Percentiles rank a stretch among this genome's conserved stretches.
Conservation (phyloP, 2,113 vertebrate genomes). For the Macroglossus sobrinus region DNA sequence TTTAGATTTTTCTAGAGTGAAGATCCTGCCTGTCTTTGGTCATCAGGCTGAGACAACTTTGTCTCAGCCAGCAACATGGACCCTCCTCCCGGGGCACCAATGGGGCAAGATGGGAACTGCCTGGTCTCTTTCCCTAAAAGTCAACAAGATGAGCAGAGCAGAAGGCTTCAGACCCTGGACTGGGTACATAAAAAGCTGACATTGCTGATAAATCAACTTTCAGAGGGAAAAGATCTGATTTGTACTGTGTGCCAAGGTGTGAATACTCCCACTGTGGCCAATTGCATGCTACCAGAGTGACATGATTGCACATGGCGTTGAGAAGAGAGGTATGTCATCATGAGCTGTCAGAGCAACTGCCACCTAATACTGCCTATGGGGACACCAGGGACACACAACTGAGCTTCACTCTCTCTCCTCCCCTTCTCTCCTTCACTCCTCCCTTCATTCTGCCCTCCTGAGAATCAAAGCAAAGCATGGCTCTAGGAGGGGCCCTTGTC, state of each 20-base stretch:
- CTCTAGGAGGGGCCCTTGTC: background rate
- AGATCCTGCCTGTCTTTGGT: background rate
- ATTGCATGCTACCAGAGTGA: background rate
- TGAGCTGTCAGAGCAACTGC: background rate
- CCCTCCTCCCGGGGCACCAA: background rate
- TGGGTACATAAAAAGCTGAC: background rate
- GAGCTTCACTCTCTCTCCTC: background rate
- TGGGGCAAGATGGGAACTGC: background rate
- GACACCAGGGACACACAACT: background rate
- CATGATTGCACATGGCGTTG: too few relatives aligned
- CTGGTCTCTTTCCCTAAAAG: too few relatives aligned
- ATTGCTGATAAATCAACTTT: background rate
- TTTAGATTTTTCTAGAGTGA: background rate
- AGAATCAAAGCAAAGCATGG: background rate
- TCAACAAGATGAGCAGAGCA: background rate
- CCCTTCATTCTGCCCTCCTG: background rate
- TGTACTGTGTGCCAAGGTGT: background rate
- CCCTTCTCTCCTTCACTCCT: too few relatives aligned
- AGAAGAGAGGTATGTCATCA: background rate
- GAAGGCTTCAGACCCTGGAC: background rate
- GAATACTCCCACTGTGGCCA: background rate
- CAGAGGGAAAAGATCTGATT: background rate
- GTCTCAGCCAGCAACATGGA: background rate
- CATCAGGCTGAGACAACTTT: background rate
- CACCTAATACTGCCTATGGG: background rate